Evolutionary conservation across 2,113 vertebrate genomes (phyloP), one percentile per base, ranked within the genome.

Genomic region (Brachypodius melanocephalos): DNA sequence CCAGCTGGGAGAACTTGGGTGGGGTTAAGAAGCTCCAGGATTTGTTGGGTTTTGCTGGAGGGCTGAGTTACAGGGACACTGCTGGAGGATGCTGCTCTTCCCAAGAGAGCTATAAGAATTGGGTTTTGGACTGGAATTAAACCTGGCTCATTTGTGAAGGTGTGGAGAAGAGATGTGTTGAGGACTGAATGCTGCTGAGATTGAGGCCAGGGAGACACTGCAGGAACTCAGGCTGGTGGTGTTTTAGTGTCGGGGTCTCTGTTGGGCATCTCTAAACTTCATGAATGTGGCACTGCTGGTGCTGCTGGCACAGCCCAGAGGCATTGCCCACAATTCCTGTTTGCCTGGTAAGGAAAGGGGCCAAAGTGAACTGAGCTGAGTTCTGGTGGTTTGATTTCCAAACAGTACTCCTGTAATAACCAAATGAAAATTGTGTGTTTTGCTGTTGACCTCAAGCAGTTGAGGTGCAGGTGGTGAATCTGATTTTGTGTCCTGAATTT

Each of bases 371-470:
- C 20, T 38, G 69, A 55, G 58, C 49, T 85, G 10, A 48, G 21
- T 46, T 15, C 13, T 24, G 58, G 8, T 79, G 72, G 8, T 51
- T 55, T 52, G 32, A 18, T 62, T 82, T 71, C 52, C 61, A 89
- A 12, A 1, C 3, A 19, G 17, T 12, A 2, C 18, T 61, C 5
- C 32, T 2, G 1, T 65, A 17, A 28, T 15, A 52, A 48, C 29
- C 42, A 57, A 20, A 46, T 3, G 12, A n/a, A 49, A 21, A 29
- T 25, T 9, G 31, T 5, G 0, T 19, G 1, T 61, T 59, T 72
- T 79, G 32, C 5, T 58, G 66, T 72, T 74, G 71, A 8, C 15
- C 14, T 65, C 17, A 3, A 42, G 34, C 40, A 52, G 54, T 6
- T 86, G 42, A 55, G 52, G 22, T 32, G 21, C 66, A 45, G 52